phyloP scores from a whole-genome alignment of 1,140 invertebrate genomes.

The Aphelinus atriplicis region DNA sequence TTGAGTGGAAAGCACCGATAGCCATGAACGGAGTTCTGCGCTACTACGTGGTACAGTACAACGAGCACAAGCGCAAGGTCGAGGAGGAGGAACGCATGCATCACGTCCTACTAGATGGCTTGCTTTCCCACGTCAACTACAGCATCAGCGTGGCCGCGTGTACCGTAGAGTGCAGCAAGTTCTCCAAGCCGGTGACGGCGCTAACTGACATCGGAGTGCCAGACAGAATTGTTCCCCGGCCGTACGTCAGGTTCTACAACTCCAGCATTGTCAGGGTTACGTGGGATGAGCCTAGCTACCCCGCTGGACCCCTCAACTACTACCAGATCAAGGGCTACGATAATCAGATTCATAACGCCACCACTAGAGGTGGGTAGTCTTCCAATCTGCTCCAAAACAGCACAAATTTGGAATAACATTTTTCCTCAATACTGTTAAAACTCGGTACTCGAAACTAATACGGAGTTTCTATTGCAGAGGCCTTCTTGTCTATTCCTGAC shows the following conservation, averaged over 20 bases:
- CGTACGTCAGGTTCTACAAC: conserved; percentile 64
- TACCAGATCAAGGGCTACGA: conserved; percentile 65
- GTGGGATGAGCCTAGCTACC: conserved; percentile 70
- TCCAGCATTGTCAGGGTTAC: conserved; percentile 64
- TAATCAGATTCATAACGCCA: conserved; percentile 54
- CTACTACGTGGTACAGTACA: conserved; percentile 75
- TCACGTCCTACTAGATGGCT: conserved; percentile 38
- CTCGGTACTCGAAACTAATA: too few relatives aligned
- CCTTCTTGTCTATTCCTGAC: conserved; percentile 56
- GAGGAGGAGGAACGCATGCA: conserved; percentile 43
- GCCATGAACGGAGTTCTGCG: conserved; percentile 79
- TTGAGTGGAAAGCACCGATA: conserved; percentile 76
- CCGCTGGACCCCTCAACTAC: conserved; percentile 72
- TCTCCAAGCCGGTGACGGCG: conserved; percentile 60
- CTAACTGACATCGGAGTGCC: conserved; percentile 73
- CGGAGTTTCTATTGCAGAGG: conserved; percentile 46
- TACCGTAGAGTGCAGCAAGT: conserved; percentile 72
- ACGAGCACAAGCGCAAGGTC: conserved; percentile 45
- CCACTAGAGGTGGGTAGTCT: conserved; percentile 46
- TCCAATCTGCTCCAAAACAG: not conserved
- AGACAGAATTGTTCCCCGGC: conserved; percentile 62
- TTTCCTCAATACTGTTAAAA: too few relatives aligned
- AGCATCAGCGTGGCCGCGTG: conserved; percentile 76
- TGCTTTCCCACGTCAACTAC: conserved; percentile 69
- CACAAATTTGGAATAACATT: too few relatives aligned